Base-by-base conservation (phyloP, 30 jellyfish, hydroid and myxozoan genomes). In the Rhopilema esculentum region DNA sequence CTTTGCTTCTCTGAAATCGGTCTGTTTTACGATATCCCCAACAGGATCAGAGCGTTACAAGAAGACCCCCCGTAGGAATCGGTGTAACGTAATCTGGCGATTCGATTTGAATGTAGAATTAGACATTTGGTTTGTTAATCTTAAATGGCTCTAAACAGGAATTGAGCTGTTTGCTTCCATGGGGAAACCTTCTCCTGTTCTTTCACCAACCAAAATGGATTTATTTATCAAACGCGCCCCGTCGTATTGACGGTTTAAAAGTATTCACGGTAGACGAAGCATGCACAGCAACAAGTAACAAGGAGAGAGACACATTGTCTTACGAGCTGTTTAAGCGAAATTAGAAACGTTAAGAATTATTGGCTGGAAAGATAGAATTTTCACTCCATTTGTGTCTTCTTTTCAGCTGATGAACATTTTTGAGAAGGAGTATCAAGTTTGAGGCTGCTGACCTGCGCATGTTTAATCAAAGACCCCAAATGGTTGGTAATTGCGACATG, bases 51-150 rank as follows among this genome's bases (percentile, higher is more conserved):
- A 40, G 57, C 57, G 57, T 40, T 40, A 40, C 9, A 40, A 40
- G 57, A 40, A 40, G n/a, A 40, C 79, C 89, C 89, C 89, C 89
- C 27, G 82, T 23, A 27, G 33, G 77, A 69, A 53, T 53, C 53
- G 64, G 69, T 7, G 23, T 25, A 18, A 26, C 40, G 65, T 48
- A 84, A 65, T 84, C 80, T 71, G 48, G 72, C 75, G 93, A 84
- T 84, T 84, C 28, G 23, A 9, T 15, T 30, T 72, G 77, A 84
- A 84, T 53, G 74, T 27, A 72, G 64, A 31, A 84, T 63, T 71
- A 62, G 72, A 76, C 63, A 26, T 74, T 71, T 84, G 82, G 77
- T 22, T 80, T 84, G 22, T 23, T 84, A 84, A 84, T 84, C 93
- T 72, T 27, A 27, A 19, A 71, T 64, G 67, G 32, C 49, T 57